These are phyloP conservation scores for Cyclophora punctaria DNA, from an alignment of 2,888 invertebrate genomes.

Conservation along the genomic window DNA sequence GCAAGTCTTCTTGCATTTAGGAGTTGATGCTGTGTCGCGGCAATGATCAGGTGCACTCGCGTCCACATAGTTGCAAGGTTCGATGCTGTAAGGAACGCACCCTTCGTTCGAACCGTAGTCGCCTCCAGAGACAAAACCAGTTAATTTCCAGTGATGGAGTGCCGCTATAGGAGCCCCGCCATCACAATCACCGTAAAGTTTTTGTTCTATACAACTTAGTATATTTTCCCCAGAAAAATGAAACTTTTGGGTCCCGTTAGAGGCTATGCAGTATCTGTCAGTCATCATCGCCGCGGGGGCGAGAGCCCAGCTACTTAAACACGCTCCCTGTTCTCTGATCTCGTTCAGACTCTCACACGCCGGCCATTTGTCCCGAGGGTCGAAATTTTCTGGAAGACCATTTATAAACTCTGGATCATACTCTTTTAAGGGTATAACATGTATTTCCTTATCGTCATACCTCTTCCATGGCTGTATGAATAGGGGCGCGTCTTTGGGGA, in stretches of 20 bases:
- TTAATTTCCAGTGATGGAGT: background rate
- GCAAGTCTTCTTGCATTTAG: conserved; percentile 4
- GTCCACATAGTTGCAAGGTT: conserved; percentile 67
- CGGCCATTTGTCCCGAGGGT: conserved; percentile 84
- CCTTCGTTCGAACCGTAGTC: conserved; percentile 82
- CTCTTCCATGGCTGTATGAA: too few relatives aligned
- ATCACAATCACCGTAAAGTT: background rate
- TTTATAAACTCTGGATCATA: background rate
- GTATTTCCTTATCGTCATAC: too few relatives aligned
- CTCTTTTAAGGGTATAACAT: too few relatives aligned
- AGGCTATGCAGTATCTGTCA: conserved; percentile 84
- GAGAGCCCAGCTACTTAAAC: conserved; percentile 91
- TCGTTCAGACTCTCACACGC: conserved; percentile 83
- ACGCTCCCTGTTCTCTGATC: conserved; percentile 85
- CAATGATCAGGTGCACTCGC: background rate
- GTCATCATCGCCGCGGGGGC: conserved; percentile 88
- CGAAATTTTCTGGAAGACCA: conserved; percentile 81
- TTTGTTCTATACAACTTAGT: background rate
- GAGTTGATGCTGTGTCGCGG: background rate
- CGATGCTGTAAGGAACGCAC: conserved; percentile 62
- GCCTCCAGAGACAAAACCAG: conserved; percentile 81
- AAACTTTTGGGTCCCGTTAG: conserved; percentile 73
- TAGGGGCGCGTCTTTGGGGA: too few relatives aligned
- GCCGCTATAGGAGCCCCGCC: background rate
- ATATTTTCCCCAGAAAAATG: conserved; percentile 73